Evolutionary conservation across 2,888 invertebrate genomes (phyloP), one percentile per base, ranked within the genome.

Genomic region (Diarsia brunnea): DNA sequence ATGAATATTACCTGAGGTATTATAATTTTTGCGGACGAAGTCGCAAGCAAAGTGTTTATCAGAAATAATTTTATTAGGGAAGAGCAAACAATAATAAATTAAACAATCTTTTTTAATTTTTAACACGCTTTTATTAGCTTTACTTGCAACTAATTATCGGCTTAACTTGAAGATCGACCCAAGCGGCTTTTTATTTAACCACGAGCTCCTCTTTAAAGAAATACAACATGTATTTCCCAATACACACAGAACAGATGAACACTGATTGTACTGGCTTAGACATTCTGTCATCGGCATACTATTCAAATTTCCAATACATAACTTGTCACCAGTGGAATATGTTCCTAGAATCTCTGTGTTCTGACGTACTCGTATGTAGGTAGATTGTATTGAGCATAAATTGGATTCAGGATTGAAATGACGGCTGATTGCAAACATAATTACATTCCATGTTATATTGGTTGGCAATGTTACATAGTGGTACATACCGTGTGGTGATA

Each of bases 371-470:
- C n/a, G n/a, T 3, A 21, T 53, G n/a, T 19, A n/a, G 14, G 14
- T 60, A 60, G 4, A 65, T 73, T 79, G 24, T 64, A 64, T 38
- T 65, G 72, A 43, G 64, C 16, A 64, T 65, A 78, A 58, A 78
- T 79, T 78, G 64, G 64, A 65, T 79, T 79, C n/a, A 21, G 60
- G 45, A 65, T 60, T 65, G 73, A 53, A 79, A 60, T 65, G 12
- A n/a, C n/a, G 73, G 65, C 24, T 64, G 63, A 75, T 75, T 77
- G 49, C 27, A 27, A 49, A 38, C 24, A 64, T 8, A 24, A 69
- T 60, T 60, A 45, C 21, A 51, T 78, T 69, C 5, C 21, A 49
- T 19, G 21, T 43, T 27, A 45, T 60, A 12, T n/a, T 68, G 21
- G 49, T 31, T 58, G 5, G 12, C 12, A 31, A 14, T 49, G 31